Percentiles rank a stretch among this genome's conserved stretches.
Conservation (phyloP, 1,140 invertebrate species). For the Adoxophyes honmai region DNA sequence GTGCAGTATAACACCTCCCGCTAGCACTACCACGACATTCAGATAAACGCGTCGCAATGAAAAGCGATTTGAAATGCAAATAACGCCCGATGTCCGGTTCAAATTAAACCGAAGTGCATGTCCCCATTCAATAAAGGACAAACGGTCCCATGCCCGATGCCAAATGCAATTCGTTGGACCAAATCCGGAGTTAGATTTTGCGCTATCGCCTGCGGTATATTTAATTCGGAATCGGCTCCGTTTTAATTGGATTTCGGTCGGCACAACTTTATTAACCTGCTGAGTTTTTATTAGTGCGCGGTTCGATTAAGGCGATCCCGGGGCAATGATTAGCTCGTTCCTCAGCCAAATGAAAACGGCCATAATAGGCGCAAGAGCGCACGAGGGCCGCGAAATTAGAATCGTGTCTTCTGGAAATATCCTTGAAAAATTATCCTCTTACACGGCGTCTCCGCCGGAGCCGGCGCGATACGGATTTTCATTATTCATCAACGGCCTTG, state of each 20-base stretch:
- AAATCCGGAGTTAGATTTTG: neutral
- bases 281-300: neutral
- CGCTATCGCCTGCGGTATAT: neutral
- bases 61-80: constrained; percentile 10
- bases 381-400: neutral
- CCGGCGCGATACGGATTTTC: neutral
- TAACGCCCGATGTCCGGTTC: constrained; percentile 2
- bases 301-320: constrained; percentile 6
- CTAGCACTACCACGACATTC: neutral
- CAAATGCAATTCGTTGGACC: constrained; percentile 1
- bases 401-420: constrained; percentile 8
- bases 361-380: neutral
- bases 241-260: constrained; percentile 6
- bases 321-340: constrained; percentile 5
- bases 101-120: constrained; percentile 9
- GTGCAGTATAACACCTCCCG: too few relatives aligned
- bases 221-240: neutral
- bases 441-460: neutral
- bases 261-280: constrained; percentile 8
- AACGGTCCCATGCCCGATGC: constrained; percentile 4
- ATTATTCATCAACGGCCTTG: neutral
- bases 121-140: constrained; percentile 11
- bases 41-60: neutral
- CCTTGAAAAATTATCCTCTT: constrained; percentile 7
- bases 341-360: constrained; percentile 5